Percentiles rank a stretch among this genome's conserved stretches.
Evolutionary conservation across 1,140 invertebrate genomes (phyloP).

Genomic region (Nylanderia fulva): DNA sequence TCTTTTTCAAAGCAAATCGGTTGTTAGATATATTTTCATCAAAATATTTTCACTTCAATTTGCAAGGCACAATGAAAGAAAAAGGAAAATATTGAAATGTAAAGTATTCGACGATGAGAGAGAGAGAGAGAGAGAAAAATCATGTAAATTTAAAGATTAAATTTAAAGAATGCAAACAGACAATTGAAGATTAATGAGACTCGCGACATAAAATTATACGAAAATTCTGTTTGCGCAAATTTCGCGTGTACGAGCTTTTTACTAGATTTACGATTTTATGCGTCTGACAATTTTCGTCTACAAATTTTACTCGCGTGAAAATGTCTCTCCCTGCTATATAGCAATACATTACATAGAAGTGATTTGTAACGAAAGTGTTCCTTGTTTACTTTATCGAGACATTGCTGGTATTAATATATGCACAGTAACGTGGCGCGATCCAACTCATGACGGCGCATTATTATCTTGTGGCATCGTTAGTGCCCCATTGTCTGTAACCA

Average conservation of each 20-base stretch:
- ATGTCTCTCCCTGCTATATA: not conserved
- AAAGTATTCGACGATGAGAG: too few relatives aligned
- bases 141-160: too few relatives aligned
- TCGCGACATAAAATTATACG: not conserved
- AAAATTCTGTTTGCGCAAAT: not conserved
- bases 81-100: too few relatives aligned
- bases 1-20: not conserved
- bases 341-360: not conserved
- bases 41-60: too few relatives aligned
- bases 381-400: constrained; percentile 23
- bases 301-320: not conserved
- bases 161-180: too few relatives aligned
- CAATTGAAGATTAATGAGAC: too few relatives aligned
- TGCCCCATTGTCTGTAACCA: constrained; percentile 32
- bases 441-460: constrained; percentile 6
- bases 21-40: too few relatives aligned
- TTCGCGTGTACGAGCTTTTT: not conserved
- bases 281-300: not conserved
- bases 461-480: constrained; percentile 54
- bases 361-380: not conserved
- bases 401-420: constrained; percentile 37
- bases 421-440: constrained; percentile 12
- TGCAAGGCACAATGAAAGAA: too few relatives aligned
- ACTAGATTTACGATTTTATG: not conserved
- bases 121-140: too few relatives aligned